A percentile compares a stretch with the other conserved stretches of the same genome.
Conservation (phyloP, 2,888 invertebrate genomes). For the Lamellibrachia columna region DNA sequence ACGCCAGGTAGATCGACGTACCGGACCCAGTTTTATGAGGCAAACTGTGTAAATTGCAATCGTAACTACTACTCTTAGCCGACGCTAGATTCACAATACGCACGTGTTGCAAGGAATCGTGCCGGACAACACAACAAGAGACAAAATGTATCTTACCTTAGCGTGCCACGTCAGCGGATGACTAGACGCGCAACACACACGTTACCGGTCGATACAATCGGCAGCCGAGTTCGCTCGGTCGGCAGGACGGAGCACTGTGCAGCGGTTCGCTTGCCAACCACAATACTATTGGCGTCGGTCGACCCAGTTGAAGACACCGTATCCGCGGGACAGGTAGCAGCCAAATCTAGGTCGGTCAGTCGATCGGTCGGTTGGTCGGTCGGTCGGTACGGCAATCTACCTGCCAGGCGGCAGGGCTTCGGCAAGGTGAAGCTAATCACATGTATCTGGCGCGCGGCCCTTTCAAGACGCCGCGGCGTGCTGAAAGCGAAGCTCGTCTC, state of each 20-base stretch:
- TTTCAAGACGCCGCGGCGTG: neutral
- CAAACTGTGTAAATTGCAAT: neutral
- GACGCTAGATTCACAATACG: neutral
- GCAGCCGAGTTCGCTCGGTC: neutral
- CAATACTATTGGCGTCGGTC: neutral
- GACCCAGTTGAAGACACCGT: neutral
- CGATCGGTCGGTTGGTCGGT: neutral
- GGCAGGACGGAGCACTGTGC: neutral
- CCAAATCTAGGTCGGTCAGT: neutral
- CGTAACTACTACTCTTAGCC: neutral
- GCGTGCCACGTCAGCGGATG: neutral
- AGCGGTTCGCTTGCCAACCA: neutral
- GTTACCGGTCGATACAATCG: neutral
- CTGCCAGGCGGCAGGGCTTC: neutral
- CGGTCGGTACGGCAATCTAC: neutral
- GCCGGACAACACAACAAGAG: neutral
- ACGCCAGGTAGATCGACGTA: neutral
- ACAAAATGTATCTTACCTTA: neutral
- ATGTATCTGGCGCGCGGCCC: neutral
- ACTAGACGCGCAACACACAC: neutral
- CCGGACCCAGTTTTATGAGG: neutral
- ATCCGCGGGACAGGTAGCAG: neutral
- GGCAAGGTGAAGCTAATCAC: neutral
- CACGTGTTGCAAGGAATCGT: neutral
- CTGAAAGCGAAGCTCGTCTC: neutral